Conservation (phyloP, 2,113 vertebrate genomes). For the Romanogobio albipinnatus region DNA sequence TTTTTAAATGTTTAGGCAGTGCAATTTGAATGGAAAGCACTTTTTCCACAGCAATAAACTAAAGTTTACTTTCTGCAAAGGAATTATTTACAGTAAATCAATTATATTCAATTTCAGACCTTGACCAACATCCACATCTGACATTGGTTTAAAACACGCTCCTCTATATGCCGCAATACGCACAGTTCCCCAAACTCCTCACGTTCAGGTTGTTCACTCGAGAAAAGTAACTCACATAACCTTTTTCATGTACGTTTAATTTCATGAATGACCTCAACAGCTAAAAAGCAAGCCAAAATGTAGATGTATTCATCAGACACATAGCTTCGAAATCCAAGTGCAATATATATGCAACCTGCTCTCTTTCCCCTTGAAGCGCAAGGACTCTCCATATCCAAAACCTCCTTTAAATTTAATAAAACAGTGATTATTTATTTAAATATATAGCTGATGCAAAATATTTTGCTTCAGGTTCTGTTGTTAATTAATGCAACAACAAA, state of each 20-base stretch:
- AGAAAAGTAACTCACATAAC: conserved; percentile 62
- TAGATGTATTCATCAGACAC: conserved; percentile 54
- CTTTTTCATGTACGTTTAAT: conserved; percentile 65
- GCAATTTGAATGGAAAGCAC: neutral
- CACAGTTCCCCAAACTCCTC: conserved; percentile 45
- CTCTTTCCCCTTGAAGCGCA: neutral
- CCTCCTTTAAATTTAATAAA: neutral
- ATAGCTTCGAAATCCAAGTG: conserved; percentile 28
- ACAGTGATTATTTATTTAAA: too few relatives aligned
- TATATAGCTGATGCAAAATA: too few relatives aligned
- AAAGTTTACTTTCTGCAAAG: neutral
- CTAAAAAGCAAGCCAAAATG: conserved; percentile 68
- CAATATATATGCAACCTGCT: neutral
- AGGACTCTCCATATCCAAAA: neutral
- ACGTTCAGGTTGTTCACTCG: conserved; percentile 38
- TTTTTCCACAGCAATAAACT: neutral
- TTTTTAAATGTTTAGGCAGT: neutral
- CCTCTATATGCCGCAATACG: conserved; percentile 51
- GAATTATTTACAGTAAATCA: neutral
- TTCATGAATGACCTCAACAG: conserved; percentile 64
- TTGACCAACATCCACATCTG: neutral
- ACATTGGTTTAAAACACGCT: neutral
- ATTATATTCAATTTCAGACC: neutral
- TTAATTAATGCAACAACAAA: neutral
- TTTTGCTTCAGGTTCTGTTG: neutral